Evolutionary conservation across 30 jellyfish, hydroid and myxozoan species (phyloP), one percentile per base, ranked within the genome.

Genomic region (Aurelia sp.): DNA sequence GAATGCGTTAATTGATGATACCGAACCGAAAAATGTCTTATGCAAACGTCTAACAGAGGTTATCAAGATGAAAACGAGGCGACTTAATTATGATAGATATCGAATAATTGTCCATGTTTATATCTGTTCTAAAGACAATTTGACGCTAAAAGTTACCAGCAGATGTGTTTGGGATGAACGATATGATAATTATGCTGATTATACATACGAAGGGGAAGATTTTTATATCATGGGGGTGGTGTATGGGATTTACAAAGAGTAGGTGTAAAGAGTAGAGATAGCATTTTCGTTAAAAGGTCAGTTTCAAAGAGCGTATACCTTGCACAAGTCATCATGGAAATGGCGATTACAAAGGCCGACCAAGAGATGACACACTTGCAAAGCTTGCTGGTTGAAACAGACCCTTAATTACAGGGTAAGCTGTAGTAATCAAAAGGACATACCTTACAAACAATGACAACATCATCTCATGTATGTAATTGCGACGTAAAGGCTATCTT

Each of bases 101-200:
- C 74, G 78, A 69, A 63, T 84, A 31, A 62, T 84, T 57, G 88
- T 18, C 15, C 75, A 62, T 50, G 94, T 84, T 20, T 84, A 40
- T 52, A 60, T 74, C 48, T 74, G 85, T 30, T 52, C 85, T 1
- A 82, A 82, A 33, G 88, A 84, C 22, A 74, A 84, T 47, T 30
- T 74, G 73, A 74, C 94, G 0, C 22, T 74, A 1, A 73, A 74
- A 30, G 81, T 84, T 10, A 51, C 88, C 5, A 84, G 94, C 31
- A 73, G 94, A 62, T 84, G 94, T 48, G 87, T 84, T 0, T 84
- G 94, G 94, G 94, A 84, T 52, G 83, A 63, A 6, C 60, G 71
- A 41, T 23, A 40, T 11, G 94, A 84, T 27, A 73, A 73, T 33
- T 84, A 62, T 84, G 94, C 94, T 3, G 94, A 84, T 15, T 73